Evolutionary conservation across 2,888 invertebrate genomes (phyloP).

Genomic region (Rhopalosiphum nymphaeae): DNA sequence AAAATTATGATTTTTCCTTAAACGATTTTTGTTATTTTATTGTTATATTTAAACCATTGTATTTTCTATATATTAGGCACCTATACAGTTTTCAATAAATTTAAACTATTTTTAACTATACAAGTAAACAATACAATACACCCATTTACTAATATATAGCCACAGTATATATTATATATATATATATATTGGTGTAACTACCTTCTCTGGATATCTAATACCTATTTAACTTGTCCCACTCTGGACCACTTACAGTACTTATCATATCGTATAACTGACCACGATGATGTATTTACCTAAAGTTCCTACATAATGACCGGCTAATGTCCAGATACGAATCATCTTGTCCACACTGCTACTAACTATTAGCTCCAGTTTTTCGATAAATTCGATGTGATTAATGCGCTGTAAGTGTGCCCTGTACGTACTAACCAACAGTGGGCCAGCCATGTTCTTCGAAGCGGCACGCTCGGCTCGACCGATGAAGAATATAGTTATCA

Average conservation of each 20-base stretch:
- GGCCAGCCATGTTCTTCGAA: background rate
- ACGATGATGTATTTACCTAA: constrained; percentile 76
- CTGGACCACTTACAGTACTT: background rate
- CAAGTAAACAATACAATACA: too few relatives aligned
- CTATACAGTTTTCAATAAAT: background rate
- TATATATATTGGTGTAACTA: background rate
- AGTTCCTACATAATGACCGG: constrained; percentile 74
- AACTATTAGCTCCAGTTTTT: constrained; percentile 44
- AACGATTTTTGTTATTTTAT: background rate
- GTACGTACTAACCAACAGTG: constrained; percentile 43
- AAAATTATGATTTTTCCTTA: background rate
- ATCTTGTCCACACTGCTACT: constrained; percentile 81
- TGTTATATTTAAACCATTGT: too few relatives aligned
- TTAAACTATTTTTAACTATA: background rate
- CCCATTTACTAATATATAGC: background rate
- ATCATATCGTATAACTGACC: background rate
- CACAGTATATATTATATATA: background rate
- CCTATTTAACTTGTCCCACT: background rate
- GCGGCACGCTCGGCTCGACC: constrained; percentile 1
- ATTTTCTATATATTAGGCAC: too few relatives aligned
- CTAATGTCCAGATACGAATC: constrained; percentile 81
- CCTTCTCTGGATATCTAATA: background rate
- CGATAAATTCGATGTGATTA: constrained; percentile 50
- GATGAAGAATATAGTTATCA: background rate
- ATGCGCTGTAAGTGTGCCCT: background rate